Base-by-base conservation (phyloP, 2,888 invertebrate species). In the Caprella mutica region DNA sequence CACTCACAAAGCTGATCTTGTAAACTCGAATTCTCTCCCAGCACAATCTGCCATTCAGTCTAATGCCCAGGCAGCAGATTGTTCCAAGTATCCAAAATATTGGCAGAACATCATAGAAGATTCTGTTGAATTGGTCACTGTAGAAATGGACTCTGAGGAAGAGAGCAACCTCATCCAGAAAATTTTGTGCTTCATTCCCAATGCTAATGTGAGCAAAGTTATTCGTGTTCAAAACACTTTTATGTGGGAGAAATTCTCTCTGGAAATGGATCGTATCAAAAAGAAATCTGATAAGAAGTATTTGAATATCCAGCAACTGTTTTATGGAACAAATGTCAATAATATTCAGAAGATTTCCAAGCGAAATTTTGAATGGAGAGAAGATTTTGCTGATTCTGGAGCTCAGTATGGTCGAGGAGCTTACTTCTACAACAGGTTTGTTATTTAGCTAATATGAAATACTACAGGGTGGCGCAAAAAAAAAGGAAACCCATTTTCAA, bases 341-440 rank as follows among this genome's bases (percentile, higher is more conserved):
- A 17, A 30, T 5, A 19, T 48, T 19, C 5, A 19, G 2, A n/a
- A 27, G 19, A 48, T 48, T 24, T 21, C 23, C n/a, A 3, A 29
- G 5, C 19, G 17, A 21, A 30, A 48, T 9, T 29, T 29, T 24
- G 48, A 48, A 14, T 48, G 48, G 48, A 27, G 48, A 24, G 29
- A 48, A n/a, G 30, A 27, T 14, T 29, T 21, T 30, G 48, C 48
- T 4, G 48, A 48, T 17, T 48, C 48, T 1, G 48, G 48, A 1
- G 17, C 29, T 17, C 17, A 48, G 30, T 48, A 30, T 48, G 48
- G 48, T 19, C 27, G 48, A n/a, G 48, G 48, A 12, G 48, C 48
- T 30, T 48, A 48, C 14, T 48, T 48, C 26, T 48, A 30, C 27
- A 48, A 48, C 30, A 48, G 30, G 48, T 48, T 21, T 30, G 48